phyloP scores from a whole-genome alignment of 2,797 vertebrate species.

The Etheostoma perlongum region DNA sequence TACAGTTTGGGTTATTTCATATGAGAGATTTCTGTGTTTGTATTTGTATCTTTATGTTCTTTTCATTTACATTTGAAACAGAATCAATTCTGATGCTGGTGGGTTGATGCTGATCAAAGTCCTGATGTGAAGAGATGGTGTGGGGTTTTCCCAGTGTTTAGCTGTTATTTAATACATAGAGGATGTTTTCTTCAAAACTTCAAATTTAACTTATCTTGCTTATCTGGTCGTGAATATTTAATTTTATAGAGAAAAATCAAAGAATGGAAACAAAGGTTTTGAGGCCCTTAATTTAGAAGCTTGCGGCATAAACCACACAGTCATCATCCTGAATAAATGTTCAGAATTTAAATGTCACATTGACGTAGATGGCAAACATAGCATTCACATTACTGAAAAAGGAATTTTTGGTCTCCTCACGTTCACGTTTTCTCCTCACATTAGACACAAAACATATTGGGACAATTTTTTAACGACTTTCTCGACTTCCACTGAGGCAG shows the following conservation, averaged over 20 bases:
- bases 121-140: background rate
- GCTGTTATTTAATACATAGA: too few species aligned
- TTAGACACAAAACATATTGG: background rate
- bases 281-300: background rate
- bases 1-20: background rate
- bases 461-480: background rate
- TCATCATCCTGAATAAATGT: background rate
- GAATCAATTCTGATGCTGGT: background rate
- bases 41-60: background rate
- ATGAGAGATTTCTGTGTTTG: background rate
- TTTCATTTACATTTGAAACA: background rate
- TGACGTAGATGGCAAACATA: background rate
- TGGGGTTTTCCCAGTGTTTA: background rate
- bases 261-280: background rate
- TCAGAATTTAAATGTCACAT: background rate
- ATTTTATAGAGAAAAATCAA: background rate
- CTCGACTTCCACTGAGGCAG: background rate
- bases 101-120: background rate
- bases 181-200: background rate
- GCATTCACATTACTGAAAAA: background rate
- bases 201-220: background rate
- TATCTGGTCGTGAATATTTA: background rate
- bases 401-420: background rate
- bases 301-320: background rate
- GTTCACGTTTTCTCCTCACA: background rate